Conservation (phyloP, 2,888 invertebrate genomes). For the Branchipolynoe longqiensis region DNA sequence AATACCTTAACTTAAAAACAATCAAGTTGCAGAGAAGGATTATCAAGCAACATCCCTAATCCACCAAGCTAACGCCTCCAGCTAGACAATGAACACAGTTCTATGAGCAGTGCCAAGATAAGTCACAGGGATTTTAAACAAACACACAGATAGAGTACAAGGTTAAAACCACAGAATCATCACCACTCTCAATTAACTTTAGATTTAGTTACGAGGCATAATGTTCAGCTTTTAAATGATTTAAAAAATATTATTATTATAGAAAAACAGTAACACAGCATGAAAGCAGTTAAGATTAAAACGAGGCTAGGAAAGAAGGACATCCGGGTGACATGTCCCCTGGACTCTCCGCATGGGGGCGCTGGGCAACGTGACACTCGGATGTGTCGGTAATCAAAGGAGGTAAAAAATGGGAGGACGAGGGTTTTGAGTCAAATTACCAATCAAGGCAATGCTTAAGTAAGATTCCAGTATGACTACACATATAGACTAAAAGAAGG, state of each 20-base stretch:
- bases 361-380: neutral
- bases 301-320: conserved; percentile 15
- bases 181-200: neutral
- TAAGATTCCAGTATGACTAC: conserved; percentile 26
- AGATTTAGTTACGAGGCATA: neutral
- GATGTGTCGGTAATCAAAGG: neutral
- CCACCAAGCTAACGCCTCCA: conserved; percentile 16
- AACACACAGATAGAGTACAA: neutral
- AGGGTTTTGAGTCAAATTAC: conserved; percentile 20
- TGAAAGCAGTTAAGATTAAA: neutral
- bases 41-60: conserved; percentile 17
- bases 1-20: too few species aligned
- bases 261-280: neutral
- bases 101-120: conserved; percentile 5
- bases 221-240: neutral
- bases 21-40: too few species aligned
- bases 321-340: conserved; percentile 1
- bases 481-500: conserved; percentile 30
- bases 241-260: neutral
- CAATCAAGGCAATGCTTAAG: neutral
- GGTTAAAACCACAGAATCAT: conserved; percentile 36
- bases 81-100: conserved; percentile 37
- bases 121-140: neutral
- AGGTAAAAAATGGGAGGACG: conserved; percentile 18
- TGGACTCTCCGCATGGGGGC: neutral